Conservation (phyloP, 1,140 invertebrate genomes). For the Ctenoplectra terminalis region DNA sequence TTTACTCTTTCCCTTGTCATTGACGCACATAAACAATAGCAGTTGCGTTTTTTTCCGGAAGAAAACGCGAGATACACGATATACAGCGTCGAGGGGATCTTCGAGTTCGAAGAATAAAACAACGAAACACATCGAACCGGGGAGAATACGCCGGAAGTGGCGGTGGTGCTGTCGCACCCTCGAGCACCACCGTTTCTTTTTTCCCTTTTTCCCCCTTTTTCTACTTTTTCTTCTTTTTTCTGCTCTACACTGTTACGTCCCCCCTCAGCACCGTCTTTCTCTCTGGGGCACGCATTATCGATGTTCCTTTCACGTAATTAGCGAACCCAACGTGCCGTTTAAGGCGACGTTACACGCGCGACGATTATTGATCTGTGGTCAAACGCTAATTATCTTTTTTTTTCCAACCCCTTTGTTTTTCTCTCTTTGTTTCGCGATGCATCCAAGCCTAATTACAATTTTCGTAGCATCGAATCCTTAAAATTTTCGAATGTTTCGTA, state of each 20-base stretch:
- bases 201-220: neutral
- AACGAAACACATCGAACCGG: neutral
- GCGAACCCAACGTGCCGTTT: conserved; percentile 42
- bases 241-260: too few relatives aligned
- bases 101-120: conserved; percentile 51
- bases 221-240: too few relatives aligned
- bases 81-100: conserved; percentile 52
- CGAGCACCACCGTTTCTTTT: conserved; percentile 34
- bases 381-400: neutral
- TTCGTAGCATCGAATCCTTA: neutral
- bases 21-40: conserved; percentile 1
- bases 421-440: neutral
- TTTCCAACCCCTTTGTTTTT: neutral
- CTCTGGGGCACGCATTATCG: conserved; percentile 50
- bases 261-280: conserved; percentile 15
- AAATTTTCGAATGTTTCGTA: neutral
- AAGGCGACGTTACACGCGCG: conserved; percentile 34
- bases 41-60: neutral
- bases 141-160: conserved; percentile 1
- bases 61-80: neutral
- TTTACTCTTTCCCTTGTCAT: conserved; percentile 8
- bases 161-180: conserved; percentile 45
- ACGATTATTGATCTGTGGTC: conserved; percentile 55
- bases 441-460: neutral
- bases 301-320: conserved; percentile 61